Percentiles rank a stretch among this genome's conserved stretches.
These are phyloP conservation scores for Formica exsecta DNA, from an alignment of 1,140 invertebrate genomes.

Conservation along the genomic window DNA sequence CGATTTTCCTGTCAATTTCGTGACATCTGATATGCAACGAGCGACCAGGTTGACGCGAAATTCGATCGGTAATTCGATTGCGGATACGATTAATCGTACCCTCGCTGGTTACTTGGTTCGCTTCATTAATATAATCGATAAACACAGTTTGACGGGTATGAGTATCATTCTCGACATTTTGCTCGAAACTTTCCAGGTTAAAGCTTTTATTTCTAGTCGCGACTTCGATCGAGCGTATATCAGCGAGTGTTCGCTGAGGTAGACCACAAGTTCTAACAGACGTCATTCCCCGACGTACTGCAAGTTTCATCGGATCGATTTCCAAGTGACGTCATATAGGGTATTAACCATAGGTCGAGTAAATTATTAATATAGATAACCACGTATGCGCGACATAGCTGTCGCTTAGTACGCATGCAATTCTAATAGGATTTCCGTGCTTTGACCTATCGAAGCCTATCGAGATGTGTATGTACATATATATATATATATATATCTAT, in stretches of 20 bases:
- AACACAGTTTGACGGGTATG: slow-evolving; percentile 18
- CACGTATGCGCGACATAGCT: slow-evolving; percentile 14
- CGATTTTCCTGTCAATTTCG: slow-evolving; percentile 54
- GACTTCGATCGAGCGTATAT: slow-evolving; percentile 61
- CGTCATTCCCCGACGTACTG: slow-evolving; percentile 78
- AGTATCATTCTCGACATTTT: slow-evolving; percentile 2
- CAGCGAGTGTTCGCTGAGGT: slow-evolving; percentile 51
- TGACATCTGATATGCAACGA: slow-evolving; percentile 45
- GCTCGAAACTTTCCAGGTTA: neutral
- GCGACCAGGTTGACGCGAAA: slow-evolving; percentile 36
- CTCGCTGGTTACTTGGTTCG: slow-evolving; percentile 2
- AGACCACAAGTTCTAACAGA: slow-evolving; percentile 77
- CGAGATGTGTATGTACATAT: neutral
- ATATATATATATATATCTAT: no score
- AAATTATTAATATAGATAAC: slow-evolving; percentile 70
- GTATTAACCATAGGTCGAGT: slow-evolving; percentile 72
- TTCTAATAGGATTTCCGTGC: slow-evolving; percentile 69
- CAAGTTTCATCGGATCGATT: slow-evolving; percentile 81
- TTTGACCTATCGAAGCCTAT: slow-evolving; percentile 71
- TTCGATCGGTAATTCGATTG: slow-evolving; percentile 47
- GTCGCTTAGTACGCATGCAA: slow-evolving; percentile 48
- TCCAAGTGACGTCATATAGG: slow-evolving; percentile 79
- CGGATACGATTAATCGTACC: slow-evolving; percentile 34
- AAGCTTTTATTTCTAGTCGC: slow-evolving; percentile 59
- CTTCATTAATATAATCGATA: slow-evolving; percentile 53